These are phyloP conservation scores for Tipula confusa DNA, from an alignment of 2,888 invertebrate species.

Conservation along the genomic window DNA sequence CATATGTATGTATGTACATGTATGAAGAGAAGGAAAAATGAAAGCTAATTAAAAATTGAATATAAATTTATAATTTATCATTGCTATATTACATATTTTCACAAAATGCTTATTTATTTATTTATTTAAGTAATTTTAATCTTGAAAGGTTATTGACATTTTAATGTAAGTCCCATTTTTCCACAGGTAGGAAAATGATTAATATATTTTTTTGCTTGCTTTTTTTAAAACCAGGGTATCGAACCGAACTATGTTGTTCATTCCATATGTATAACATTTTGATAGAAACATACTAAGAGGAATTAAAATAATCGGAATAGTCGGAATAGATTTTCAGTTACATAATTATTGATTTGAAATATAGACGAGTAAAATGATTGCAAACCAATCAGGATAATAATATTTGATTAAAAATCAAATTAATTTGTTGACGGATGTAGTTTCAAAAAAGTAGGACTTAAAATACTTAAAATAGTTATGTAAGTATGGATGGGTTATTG, in stretches of 20 bases:
- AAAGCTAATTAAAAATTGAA: conserved; percentile 20
- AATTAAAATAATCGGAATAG: neutral
- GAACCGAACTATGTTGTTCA: neutral
- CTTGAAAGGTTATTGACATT: conserved; percentile 29
- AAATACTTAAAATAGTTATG: no score
- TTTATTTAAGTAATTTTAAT: neutral
- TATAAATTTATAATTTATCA: neutral
- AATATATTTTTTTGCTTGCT: neutral
- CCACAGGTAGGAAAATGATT: conserved; percentile 27
- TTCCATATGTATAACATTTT: neutral
- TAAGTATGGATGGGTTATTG: no score
- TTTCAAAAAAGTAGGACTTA: no score
- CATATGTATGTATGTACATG: no score
- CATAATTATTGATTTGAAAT: neutral
- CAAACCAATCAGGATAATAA: neutral
- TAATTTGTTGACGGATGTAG: no score
- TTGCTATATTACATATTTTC: neutral
- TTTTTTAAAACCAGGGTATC: neutral
- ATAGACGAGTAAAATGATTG: neutral
- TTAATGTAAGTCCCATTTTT: conserved; percentile 5
- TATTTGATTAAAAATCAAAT: no score
- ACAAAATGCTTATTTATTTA: conserved; percentile 3
- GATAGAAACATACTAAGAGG: neutral
- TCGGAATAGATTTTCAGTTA: neutral
- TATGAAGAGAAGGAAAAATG: neutral